These are phyloP conservation scores for Tachycineta bicolor DNA, from an alignment of 2,113 vertebrate genomes.

Conservation along the genomic window DNA sequence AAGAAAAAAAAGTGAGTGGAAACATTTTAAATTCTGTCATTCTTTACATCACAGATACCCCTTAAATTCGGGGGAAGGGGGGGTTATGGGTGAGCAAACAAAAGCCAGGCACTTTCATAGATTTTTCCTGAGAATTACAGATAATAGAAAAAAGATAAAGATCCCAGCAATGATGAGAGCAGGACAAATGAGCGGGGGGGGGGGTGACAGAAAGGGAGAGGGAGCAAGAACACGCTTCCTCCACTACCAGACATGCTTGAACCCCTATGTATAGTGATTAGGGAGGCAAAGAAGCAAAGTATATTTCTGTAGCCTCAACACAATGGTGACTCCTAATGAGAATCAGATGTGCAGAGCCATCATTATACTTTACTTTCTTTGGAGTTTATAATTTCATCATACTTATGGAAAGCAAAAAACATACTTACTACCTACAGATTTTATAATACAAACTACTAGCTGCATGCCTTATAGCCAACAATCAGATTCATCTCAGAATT, in stretches of 20 bases:
- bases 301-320: neutral
- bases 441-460: conserved; percentile 7
- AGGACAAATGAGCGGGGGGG: no score
- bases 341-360: neutral
- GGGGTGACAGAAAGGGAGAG: neutral
- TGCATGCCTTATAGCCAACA: neutral
- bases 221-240: neutral
- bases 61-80: no score
- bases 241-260: neutral
- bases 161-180: no score
- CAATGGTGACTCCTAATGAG: neutral
- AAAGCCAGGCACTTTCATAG: no score
- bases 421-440: neutral
- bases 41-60: neutral
- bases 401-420: neutral
- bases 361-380: neutral
- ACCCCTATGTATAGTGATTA: neutral
- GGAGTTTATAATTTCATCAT: neutral
- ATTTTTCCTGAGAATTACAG: no score
- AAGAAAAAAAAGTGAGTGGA: neutral
- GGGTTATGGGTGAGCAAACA: no score
- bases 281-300: neutral
- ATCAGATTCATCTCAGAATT: neutral
- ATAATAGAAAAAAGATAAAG: no score
- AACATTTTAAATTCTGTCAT: neutral